phyloP scores from a whole-genome alignment of 2,888 invertebrate species.

The Mimas tiliae region DNA sequence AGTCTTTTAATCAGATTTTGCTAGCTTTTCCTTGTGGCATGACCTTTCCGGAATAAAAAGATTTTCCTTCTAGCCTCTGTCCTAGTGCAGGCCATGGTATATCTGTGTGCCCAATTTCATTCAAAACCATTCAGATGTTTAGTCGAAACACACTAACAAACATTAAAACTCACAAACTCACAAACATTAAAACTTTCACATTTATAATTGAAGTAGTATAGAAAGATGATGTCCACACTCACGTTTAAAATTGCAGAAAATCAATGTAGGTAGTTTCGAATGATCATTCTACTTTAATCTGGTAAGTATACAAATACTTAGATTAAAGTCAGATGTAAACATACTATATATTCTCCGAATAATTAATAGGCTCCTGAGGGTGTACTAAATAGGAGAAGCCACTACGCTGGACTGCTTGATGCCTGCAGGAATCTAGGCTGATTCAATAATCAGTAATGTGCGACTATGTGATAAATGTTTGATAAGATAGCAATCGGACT shows the following conservation, averaged over 20 bases:
- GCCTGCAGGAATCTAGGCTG: slow-evolving; percentile 4
- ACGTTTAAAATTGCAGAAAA: neutral
- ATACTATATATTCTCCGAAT: slow-evolving; percentile 13
- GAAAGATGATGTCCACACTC: too few species aligned
- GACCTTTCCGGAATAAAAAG: too few species aligned
- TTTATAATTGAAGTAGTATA: too few species aligned
- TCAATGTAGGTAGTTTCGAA: neutral
- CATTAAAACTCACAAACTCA: too few species aligned
- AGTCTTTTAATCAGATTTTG: too few species aligned
- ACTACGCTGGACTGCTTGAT: neutral
- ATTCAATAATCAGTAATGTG: slow-evolving; percentile 19
- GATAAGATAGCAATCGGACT: slow-evolving; percentile 19
- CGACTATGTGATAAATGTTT: slow-evolving; percentile 22
- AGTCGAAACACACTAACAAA: too few species aligned
- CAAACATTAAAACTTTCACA: too few species aligned
- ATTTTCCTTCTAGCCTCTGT: too few species aligned
- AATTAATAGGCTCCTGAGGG: neutral
- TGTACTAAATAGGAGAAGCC: neutral
- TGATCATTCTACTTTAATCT: neutral
- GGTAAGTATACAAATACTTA: neutral
- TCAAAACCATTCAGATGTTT: too few species aligned
- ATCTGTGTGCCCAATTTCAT: too few species aligned
- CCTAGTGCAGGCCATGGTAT: too few species aligned
- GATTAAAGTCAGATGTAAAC: neutral
- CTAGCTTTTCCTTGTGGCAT: too few species aligned